Conservation (phyloP, 2,888 invertebrate species). For the Chalcosyrphus nemorum region DNA sequence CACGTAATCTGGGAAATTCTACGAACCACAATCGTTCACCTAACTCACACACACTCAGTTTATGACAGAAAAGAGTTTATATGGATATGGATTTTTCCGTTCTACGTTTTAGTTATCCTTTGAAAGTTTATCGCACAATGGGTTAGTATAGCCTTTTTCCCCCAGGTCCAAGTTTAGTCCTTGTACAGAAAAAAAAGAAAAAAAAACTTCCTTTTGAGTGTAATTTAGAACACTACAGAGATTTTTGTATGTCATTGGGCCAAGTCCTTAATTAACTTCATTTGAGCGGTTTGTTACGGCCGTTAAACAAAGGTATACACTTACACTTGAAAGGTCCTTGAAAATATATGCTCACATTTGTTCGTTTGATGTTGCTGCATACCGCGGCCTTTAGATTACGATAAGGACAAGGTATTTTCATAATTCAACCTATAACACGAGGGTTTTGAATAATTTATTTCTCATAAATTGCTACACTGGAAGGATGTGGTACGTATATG, state of each 20-base stretch:
- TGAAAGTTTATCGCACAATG: conserved; percentile 35
- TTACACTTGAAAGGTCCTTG: conserved; percentile 36
- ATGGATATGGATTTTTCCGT: conserved; percentile 38
- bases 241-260: conserved; percentile 55
- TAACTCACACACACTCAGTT: background rate
- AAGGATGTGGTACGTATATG: background rate
- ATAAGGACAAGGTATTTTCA: conserved; percentile 6
- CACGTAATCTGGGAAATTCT: conserved; percentile 49
- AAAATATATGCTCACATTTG: background rate
- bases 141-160: too few species aligned
- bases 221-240: conserved; percentile 48
- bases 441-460: conserved; percentile 47
- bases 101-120: conserved; percentile 54
- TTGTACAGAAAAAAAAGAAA: background rate
- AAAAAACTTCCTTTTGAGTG: conserved; percentile 28
- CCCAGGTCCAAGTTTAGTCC: conserved; percentile 12
- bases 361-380: background rate
- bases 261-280: conserved; percentile 66
- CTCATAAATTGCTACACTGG: background rate
- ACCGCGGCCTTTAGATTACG: conserved; percentile 11
- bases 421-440: conserved; percentile 5
- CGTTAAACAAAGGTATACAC: conserved; percentile 45
- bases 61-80: conserved; percentile 10
- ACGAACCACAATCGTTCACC: background rate
- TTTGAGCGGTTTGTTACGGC: conserved; percentile 58